phyloP scores from a whole-genome alignment of 2,113 vertebrate genomes.

The Larimichthys polyactis region DNA sequence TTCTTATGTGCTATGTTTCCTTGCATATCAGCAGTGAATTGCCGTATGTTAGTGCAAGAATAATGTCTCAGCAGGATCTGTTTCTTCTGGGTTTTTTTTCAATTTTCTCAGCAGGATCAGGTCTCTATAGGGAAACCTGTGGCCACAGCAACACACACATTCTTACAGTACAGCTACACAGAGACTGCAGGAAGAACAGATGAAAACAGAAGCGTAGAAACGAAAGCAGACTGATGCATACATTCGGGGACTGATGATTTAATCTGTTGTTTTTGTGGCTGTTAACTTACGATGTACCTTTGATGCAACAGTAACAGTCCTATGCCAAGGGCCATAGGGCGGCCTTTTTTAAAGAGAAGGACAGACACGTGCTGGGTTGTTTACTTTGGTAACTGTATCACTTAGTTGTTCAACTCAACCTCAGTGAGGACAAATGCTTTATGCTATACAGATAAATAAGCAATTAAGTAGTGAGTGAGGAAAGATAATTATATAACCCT shows the following conservation, averaged over 20 bases:
- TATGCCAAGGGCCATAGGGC: conserved; percentile 7
- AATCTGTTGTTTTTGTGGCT: conserved; percentile 40
- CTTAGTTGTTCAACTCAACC: conserved; percentile 43
- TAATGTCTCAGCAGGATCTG: not conserved
- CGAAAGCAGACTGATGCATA: conserved; percentile 25
- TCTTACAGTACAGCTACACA: not conserved
- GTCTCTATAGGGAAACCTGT: conserved; percentile 4
- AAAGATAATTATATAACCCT: conserved; percentile 32
- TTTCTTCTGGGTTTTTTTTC: not conserved
- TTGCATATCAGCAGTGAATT: not conserved
- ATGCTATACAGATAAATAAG: conserved; percentile 49
- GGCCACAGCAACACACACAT: conserved; percentile 3
- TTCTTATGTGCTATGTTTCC: not conserved
- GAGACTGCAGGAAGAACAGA: conserved; percentile 4
- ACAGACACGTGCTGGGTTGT: conserved; percentile 53
- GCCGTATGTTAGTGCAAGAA: not conserved
- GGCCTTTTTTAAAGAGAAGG: conserved; percentile 12
- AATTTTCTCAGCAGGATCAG: conserved; percentile 14
- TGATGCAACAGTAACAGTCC: conserved; percentile 26
- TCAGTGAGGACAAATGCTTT: not conserved
- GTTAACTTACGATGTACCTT: conserved; percentile 33
- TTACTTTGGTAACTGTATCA: conserved; percentile 51
- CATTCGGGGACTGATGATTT: conserved; percentile 52
- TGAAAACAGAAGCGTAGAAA: not conserved
- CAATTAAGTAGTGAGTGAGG: conserved; percentile 23